Conservation (phyloP, 2,888 invertebrate species). For the Sericinus montela region DNA sequence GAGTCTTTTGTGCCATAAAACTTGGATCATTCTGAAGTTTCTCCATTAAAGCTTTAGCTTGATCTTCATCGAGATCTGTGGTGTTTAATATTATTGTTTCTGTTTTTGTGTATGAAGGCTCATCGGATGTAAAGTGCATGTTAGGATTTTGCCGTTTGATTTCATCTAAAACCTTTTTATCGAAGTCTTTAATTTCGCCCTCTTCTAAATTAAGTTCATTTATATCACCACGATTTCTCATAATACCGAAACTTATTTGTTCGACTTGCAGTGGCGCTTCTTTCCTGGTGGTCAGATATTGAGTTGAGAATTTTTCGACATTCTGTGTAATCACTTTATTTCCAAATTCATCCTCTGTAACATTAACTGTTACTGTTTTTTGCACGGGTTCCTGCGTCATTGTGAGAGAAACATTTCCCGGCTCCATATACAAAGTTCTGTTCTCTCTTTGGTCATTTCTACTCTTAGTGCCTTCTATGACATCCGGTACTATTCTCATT, state of each 20-base stretch:
- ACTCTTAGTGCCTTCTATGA: constrained; percentile 63
- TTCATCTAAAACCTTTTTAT: constrained; percentile 61
- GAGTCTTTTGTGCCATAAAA: constrained; percentile 67
- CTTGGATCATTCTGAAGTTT: constrained; percentile 68
- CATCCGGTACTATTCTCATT: constrained; percentile 60
- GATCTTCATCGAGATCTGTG: constrained; percentile 64
- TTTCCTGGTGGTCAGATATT: constrained; percentile 57
- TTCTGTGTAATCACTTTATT: constrained; percentile 74
- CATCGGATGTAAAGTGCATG: constrained; percentile 66
- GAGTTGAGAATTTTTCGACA: constrained; percentile 63
- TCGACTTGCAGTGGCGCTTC: constrained; percentile 72
- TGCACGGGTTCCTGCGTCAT: constrained; percentile 73
- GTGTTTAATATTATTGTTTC: constrained; percentile 78
- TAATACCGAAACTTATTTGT: constrained; percentile 68
- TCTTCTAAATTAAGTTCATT: constrained; percentile 63
- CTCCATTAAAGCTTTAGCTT: constrained; percentile 67
- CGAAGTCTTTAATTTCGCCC: constrained; percentile 64
- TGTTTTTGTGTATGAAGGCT: constrained; percentile 67
- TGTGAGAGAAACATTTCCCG: constrained; percentile 61
- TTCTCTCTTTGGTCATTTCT: constrained; percentile 55
- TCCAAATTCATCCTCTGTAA: constrained; percentile 70
- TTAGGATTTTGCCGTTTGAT: constrained; percentile 70
- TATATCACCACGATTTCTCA: constrained; percentile 56
- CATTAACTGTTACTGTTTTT: constrained; percentile 72
- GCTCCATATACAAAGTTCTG: constrained; percentile 68